Evolutionary conservation across 2,797 vertebrate species (phyloP), one percentile per base, ranked within the genome.

Genomic region (Phrynocephalus guinanensis): DNA sequence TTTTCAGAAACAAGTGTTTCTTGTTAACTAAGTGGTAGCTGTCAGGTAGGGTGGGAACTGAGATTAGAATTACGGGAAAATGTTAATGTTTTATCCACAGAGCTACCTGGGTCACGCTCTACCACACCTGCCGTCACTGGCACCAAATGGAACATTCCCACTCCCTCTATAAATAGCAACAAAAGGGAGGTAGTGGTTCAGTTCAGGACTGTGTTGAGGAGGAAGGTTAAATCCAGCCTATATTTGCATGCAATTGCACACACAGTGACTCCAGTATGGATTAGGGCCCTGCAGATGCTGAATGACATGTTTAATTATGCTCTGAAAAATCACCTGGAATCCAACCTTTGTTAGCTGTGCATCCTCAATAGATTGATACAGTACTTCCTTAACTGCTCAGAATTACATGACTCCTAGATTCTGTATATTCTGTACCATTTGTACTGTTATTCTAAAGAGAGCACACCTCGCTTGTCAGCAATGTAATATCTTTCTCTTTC

Each of bases 401-500:
- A 56, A 56, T 56, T 56, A 56, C 52, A 56, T 22, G 4, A 75
- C 22, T 81, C 50, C 28, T 73, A 16, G 48, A 28, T 85, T n/a
- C 48, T 81, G 50, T 76, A 56, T 44, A 13, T 82, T 76, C 28
- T 67, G 26, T 10, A 28, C 30, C 70, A 79, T 78, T 56, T 52
- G 67, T 48, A 3, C n/a, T 72, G 13, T 79, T 75, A 15, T 16
- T 66, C 60, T 20, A 52, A 76, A 30, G 3, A 26, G 76, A 84
- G 11, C 26, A 79, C 48, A 1, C 0, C 1, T 9, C 48, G 82
- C 33, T 72, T 87, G 18, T 73, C 63, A 56, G 0, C 1, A 10
- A 72, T 70, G 80, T 60, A 87, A 70, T 60, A 76, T n/a, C 66
- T 81, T 56, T 88, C 30, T 75, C 28, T 76, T n/a, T 79, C 72